phyloP scores from a whole-genome alignment of 1,140 invertebrate species.

The Diploscapter pachys region DNA sequence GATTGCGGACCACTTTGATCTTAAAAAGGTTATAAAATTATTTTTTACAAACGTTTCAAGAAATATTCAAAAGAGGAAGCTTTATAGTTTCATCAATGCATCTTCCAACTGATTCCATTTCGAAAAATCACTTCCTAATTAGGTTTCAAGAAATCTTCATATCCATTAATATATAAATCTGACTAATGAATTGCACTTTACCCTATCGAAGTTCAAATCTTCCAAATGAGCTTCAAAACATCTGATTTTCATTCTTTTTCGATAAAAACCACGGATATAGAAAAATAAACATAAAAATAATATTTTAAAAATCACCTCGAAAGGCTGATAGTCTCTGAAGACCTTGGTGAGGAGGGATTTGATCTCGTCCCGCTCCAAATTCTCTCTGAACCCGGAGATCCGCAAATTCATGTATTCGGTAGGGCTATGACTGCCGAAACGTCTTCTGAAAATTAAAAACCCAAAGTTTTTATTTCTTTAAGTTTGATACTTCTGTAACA shows the following conservation, averaged over 20 bases:
- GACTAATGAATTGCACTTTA: no score
- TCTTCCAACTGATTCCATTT: no score
- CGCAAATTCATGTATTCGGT: slow-evolving; percentile 43
- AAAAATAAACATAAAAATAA: slow-evolving; percentile 20
- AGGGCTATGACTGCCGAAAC: slow-evolving; percentile 40
- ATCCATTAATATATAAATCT: no score
- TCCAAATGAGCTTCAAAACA: slow-evolving; percentile 2
- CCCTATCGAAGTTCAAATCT: no score
- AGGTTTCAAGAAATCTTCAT: no score
- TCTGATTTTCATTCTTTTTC: neutral
- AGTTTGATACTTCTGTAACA: no score
- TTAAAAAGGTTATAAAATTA: neutral
- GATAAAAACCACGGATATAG: neutral
- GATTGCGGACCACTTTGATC: slow-evolving; percentile 41
- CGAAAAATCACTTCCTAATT: no score
- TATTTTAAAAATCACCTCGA: slow-evolving; percentile 22
- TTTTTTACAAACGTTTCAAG: no score
- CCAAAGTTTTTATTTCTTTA: no score
- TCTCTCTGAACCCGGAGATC: slow-evolving; percentile 31
- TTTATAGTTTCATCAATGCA: no score
- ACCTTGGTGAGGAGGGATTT: slow-evolving; percentile 26
- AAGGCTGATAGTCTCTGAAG: slow-evolving; percentile 31
- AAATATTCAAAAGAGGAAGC: no score
- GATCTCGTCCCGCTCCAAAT: slow-evolving; percentile 34
- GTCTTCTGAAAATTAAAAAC: slow-evolving; percentile 24